Conservation (phyloP, 2,113 vertebrate genomes). For the Erpornis zantholeuca region DNA sequence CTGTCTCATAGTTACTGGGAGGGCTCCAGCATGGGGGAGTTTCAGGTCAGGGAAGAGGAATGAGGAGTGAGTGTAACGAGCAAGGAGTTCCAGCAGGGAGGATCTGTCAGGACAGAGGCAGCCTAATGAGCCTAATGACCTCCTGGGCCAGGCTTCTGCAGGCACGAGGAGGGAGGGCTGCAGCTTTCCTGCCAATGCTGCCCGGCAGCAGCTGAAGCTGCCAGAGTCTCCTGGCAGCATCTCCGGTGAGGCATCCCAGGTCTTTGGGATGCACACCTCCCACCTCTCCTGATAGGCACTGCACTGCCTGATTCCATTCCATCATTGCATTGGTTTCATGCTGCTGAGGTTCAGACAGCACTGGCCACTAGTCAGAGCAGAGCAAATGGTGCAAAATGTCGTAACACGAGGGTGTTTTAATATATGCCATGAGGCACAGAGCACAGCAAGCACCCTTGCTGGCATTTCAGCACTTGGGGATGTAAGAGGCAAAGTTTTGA, state of each 20-base stretch:
- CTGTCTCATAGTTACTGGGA: neutral
- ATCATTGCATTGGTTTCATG: neutral
- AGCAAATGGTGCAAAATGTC: neutral
- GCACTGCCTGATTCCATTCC: neutral
- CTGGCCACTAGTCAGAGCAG: neutral
- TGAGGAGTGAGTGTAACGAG: neutral
- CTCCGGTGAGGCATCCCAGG: neutral
- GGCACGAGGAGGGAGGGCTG: neutral
- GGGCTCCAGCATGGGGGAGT: neutral
- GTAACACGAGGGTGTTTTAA: neutral
- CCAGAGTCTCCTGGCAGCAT: neutral
- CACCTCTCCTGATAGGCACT: accelerated
- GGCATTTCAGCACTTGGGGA: neutral
- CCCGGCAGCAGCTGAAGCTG: neutral
- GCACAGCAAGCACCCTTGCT: neutral
- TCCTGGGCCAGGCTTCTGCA: neutral
- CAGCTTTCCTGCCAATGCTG: neutral
- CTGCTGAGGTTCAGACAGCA: neutral
- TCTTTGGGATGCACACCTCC: neutral
- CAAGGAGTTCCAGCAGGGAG: neutral
- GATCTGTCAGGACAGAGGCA: neutral
- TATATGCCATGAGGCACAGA: neutral
- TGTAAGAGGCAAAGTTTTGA: neutral
- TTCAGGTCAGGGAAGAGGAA: neutral
- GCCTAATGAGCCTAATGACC: neutral